Percentiles rank a stretch among this genome's conserved stretches.
These are phyloP conservation scores for Therioaphis trifolii DNA, from an alignment of 2,888 invertebrate species.

Conservation along the genomic window DNA sequence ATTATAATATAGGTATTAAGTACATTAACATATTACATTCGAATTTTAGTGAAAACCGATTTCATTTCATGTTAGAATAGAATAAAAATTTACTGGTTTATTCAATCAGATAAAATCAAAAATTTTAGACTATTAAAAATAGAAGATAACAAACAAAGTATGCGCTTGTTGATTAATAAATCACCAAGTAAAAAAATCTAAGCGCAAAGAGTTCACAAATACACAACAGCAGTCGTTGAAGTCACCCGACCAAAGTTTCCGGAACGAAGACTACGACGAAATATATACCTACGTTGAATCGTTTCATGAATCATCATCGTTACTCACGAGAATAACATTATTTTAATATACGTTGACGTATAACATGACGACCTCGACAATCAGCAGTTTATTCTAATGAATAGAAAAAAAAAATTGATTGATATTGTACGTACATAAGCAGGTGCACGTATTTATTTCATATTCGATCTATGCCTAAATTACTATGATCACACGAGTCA, in stretches of 20 bases:
- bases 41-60: too few relatives aligned
- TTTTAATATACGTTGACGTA: conserved; percentile 9
- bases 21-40: too few relatives aligned
- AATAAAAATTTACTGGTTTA: too few relatives aligned
- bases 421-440: too few relatives aligned
- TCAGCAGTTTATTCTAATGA: not conserved
- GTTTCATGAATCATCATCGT: not conserved
- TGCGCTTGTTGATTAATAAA: too few relatives aligned
- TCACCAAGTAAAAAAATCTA: too few relatives aligned
- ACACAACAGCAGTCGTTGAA: conserved; percentile 46
- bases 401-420: conserved; percentile 26
- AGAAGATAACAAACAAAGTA: too few relatives aligned
- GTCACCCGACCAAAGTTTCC: conserved; percentile 39
- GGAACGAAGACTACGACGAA: not conserved
- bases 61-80: too few relatives aligned
- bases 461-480: not conserved
- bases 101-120: too few relatives aligned
- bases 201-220: not conserved
- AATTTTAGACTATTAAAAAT: too few relatives aligned
- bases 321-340: not conserved
- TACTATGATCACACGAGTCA: too few relatives aligned
- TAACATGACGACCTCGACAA: conserved; percentile 42
- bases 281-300: conserved; percentile 12
- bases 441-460: not conserved
- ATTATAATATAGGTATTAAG: too few relatives aligned